A percentile compares a stretch with the other conserved stretches of the same genome.
Conservation (phyloP, 2,888 invertebrate species). For the Ptilodon capucinus region DNA sequence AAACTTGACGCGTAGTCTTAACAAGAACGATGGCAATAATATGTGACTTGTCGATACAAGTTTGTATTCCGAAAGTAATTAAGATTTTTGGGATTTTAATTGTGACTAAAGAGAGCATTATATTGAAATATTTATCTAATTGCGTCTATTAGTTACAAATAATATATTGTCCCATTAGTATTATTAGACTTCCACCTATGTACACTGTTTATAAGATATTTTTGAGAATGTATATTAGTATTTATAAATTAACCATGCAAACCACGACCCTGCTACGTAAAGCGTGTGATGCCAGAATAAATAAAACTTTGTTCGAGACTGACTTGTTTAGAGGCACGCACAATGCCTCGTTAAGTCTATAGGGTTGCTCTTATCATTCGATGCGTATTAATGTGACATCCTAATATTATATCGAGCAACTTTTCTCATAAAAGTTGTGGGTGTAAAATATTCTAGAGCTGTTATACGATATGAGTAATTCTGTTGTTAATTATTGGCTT, state of each 20-base stretch:
- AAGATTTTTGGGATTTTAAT: background rate
- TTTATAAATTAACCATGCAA: background rate
- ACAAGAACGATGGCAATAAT: background rate
- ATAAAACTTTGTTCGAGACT: conserved; percentile 11
- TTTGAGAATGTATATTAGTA: conserved; percentile 14
- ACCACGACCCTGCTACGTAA: background rate
- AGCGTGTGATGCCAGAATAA: background rate
- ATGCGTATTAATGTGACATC: background rate
- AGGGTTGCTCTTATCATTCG: conserved; percentile 4
- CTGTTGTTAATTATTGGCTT: background rate
- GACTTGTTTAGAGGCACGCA: conserved; percentile 6
- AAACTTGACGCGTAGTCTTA: background rate
- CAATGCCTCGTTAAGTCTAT: background rate
- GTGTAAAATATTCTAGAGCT: background rate
- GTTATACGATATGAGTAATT: too few species aligned
- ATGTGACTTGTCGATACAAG: background rate
- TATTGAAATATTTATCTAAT: background rate
- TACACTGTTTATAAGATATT: conserved; percentile 8
- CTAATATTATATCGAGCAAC: background rate
- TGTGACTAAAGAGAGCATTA: background rate
- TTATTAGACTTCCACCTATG: conserved; percentile 8
- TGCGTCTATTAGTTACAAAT: background rate
- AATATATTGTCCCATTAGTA: background rate
- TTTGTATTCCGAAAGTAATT: background rate
- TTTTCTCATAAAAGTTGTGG: background rate